Conservation (phyloP, 2,113 vertebrate genomes). For the Carollia perspicillata region DNA sequence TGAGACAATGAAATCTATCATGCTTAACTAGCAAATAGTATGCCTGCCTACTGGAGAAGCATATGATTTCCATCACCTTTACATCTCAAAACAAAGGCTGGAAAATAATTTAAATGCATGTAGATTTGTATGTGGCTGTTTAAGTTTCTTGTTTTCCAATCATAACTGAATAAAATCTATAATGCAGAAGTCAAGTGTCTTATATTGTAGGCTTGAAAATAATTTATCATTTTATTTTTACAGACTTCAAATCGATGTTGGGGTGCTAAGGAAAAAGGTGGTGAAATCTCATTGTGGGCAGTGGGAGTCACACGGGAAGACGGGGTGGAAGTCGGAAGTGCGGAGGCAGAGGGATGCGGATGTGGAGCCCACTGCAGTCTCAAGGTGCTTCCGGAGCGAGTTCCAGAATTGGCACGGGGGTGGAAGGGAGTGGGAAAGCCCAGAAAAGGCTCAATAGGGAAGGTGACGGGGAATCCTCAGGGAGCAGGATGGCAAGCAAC, state of each 20-base stretch:
- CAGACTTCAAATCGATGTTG: neutral
- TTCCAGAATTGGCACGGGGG: neutral
- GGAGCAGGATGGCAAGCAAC: neutral
- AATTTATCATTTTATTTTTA: neutral
- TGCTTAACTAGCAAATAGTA: neutral
- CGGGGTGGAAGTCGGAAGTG: neutral
- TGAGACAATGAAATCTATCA: neutral
- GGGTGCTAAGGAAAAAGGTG: neutral
- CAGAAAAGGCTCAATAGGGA: neutral
- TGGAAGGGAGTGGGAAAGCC: neutral
- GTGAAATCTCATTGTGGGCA: neutral
- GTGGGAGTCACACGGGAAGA: neutral
- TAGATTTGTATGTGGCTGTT: neutral
- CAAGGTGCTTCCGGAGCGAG: neutral
- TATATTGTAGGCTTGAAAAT: neutral
- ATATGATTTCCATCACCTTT: slow-evolving; percentile 9
- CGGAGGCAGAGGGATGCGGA: neutral
- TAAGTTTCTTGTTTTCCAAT: neutral
- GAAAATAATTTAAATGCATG: slow-evolving; percentile 7
- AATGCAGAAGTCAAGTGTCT: neutral
- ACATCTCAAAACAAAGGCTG: neutral
- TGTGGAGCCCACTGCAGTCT: neutral
- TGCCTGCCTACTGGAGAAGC: neutral
- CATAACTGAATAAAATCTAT: neutral
- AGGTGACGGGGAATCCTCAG: neutral